Conservation (phyloP, 1,140 invertebrate species). For the Drosophila ogumai region DNA sequence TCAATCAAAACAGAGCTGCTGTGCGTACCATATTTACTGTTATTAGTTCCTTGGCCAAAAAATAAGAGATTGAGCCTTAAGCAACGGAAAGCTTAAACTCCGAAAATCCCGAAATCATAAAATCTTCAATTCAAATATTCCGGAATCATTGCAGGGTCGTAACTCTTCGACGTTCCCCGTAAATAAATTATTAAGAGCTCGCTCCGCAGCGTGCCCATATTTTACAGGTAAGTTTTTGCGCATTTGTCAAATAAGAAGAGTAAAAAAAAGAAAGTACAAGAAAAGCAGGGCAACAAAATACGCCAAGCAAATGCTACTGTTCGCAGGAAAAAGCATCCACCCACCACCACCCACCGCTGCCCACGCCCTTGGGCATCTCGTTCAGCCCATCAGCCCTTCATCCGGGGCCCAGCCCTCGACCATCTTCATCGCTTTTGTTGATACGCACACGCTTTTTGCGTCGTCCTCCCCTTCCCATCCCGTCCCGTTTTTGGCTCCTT, state of each 20-base stretch:
- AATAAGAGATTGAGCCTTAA: not conserved
- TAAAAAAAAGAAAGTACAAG: slow-evolving; percentile 43
- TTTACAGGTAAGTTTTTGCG: slow-evolving; percentile 75
- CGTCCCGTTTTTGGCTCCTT: slow-evolving; percentile 2
- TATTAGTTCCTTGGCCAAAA: slow-evolving; percentile 15
- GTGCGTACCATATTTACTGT: slow-evolving; percentile 34
- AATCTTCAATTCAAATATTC: slow-evolving; percentile 52
- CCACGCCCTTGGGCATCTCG: slow-evolving; percentile 57
- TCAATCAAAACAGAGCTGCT: slow-evolving; percentile 75
- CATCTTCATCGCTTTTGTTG: slow-evolving; percentile 34
- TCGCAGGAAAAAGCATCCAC: slow-evolving; percentile 44
- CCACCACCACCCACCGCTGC: slow-evolving; percentile 34
- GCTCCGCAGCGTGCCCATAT: slow-evolving; percentile 64
- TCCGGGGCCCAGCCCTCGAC: slow-evolving; percentile 33
- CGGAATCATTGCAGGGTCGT: slow-evolving; percentile 65
- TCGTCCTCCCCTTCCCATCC: slow-evolving; percentile 18
- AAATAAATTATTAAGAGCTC: slow-evolving; percentile 66
- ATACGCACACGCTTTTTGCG: slow-evolving; percentile 75
- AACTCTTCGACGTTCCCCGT: slow-evolving; percentile 39
- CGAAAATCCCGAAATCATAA: slow-evolving; percentile 24
- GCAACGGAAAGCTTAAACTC: slow-evolving; percentile 5
- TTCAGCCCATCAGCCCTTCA: slow-evolving; percentile 24
- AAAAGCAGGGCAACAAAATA: slow-evolving; percentile 11
- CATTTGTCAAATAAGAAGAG: slow-evolving; percentile 43
- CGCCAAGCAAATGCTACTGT: slow-evolving; percentile 40